Conservation (phyloP, 2,888 invertebrate species). For the Eubasilissa splendida region DNA sequence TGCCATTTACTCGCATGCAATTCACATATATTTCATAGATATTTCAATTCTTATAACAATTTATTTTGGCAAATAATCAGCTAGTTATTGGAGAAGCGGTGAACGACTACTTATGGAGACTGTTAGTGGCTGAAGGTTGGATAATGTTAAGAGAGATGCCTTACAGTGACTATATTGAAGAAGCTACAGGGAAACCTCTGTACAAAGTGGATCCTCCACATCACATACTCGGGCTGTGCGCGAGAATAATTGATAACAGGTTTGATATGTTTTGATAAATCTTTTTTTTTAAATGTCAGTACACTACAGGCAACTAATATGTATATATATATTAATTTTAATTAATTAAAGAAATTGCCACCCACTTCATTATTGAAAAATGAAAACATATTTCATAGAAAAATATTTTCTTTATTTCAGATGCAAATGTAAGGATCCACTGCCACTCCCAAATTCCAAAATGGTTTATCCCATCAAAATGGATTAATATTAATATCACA, state of each 20-base stretch:
- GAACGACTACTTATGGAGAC: constrained; percentile 54
- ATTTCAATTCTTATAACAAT: too few relatives aligned
- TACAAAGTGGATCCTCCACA: constrained; percentile 57
- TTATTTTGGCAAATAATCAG: constrained; percentile 21
- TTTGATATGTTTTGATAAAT: constrained; percentile 14
- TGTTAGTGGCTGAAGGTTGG: constrained; percentile 53
- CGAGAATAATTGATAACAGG: constrained; percentile 55
- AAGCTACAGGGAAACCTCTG: constrained; percentile 54
- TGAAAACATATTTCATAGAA: too few relatives aligned
- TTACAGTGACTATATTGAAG: constrained; percentile 55
- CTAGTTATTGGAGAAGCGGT: constrained; percentile 57
- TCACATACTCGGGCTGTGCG: constrained; percentile 57
- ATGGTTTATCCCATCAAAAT: constrained; percentile 54
- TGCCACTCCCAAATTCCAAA: constrained; percentile 52
- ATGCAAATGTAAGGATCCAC: constrained; percentile 54
- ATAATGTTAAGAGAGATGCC: constrained; percentile 56
- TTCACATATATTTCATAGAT: too few relatives aligned
- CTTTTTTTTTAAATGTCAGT: too few relatives aligned
- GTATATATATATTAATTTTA: too few relatives aligned
- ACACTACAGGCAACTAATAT: too few relatives aligned
- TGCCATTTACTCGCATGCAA: too few relatives aligned
- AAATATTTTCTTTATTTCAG: constrained; percentile 43
- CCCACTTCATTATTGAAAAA: too few relatives aligned
- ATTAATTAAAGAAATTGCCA: too few relatives aligned
- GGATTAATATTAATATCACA: constrained; percentile 33